Evolutionary conservation across 2,113 vertebrate species (phyloP).

Genomic region (Lepus timidus): DNA sequence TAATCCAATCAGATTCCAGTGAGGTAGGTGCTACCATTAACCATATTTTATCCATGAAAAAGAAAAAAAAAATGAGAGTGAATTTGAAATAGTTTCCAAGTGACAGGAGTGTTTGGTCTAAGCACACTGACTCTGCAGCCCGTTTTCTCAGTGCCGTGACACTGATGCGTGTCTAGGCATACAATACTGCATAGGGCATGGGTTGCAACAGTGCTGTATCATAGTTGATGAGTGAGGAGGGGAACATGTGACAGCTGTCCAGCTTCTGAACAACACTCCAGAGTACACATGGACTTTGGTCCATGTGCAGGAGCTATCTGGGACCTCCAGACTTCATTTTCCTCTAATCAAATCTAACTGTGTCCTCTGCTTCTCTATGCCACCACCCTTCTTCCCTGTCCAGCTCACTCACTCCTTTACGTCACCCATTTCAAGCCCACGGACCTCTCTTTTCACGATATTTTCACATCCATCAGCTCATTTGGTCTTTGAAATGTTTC

Average conservation of each 20-base stretch:
- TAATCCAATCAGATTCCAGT: neutral
- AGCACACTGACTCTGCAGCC: neutral
- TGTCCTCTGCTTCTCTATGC: neutral
- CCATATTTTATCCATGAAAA: neutral
- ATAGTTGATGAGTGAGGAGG: neutral
- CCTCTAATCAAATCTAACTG: neutral
- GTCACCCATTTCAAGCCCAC: neutral
- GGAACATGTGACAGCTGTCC: neutral
- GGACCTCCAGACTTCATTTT: neutral
- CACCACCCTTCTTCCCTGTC: neutral
- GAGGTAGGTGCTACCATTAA: neutral
- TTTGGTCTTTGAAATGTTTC: neutral
- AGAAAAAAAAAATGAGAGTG: neutral
- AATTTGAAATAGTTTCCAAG: neutral
- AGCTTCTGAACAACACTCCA: constrained; percentile 11
- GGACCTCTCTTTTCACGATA: neutral
- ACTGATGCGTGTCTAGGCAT: rapidly evolving
- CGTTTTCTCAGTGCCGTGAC: neutral
- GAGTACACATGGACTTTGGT: neutral
- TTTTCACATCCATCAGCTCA: neutral
- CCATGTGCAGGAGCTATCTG: neutral
- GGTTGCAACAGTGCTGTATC: neutral
- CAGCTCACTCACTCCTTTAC: neutral
- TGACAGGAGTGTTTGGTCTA: neutral
- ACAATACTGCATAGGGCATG: neutral